These are phyloP conservation scores for Argyresthia goedartella DNA, from an alignment of 2,888 invertebrate genomes.

Conservation along the genomic window DNA sequence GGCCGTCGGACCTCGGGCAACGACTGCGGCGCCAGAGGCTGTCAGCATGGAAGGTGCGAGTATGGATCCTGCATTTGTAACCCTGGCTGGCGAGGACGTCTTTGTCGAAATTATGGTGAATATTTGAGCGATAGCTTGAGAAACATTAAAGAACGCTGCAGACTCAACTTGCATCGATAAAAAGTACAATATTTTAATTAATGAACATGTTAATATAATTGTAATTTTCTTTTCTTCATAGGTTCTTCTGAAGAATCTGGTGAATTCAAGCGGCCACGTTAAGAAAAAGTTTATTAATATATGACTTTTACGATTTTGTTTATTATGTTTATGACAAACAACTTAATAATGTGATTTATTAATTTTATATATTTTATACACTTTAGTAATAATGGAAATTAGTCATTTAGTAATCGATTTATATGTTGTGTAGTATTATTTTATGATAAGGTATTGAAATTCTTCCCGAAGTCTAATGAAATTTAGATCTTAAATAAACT, in stretches of 20 bases:
- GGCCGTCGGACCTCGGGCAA: constrained; percentile 76
- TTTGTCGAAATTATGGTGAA: constrained; percentile 77
- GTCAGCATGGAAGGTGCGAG: constrained; percentile 83
- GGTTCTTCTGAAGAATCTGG: constrained; percentile 62
- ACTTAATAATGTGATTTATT: constrained; percentile 57
- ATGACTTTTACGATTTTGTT: neutral
- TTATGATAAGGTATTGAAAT: neutral
- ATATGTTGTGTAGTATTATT: constrained; percentile 14
- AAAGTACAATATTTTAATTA: too few species aligned
- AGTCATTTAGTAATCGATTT: constrained; percentile 58
- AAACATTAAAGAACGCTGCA: neutral
- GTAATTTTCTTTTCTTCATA: constrained; percentile 21
- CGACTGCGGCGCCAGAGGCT: constrained; percentile 80
- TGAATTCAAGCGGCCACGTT: constrained; percentile 60
- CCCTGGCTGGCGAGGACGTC: constrained; percentile 85
- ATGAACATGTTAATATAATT: neutral
- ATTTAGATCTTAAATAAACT: too few species aligned
- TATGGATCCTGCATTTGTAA: constrained; percentile 83
- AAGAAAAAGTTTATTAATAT: constrained; percentile 16
- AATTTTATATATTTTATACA: constrained; percentile 36
- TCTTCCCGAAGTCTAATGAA: too few species aligned
- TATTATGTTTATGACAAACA: neutral
- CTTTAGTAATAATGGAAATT: constrained; percentile 32
- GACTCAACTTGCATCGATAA: too few species aligned
- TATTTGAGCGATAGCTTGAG: neutral